Evolutionary conservation across 1,140 invertebrate species (phyloP).

Genomic region (Meloidogyne hapla): DNA sequence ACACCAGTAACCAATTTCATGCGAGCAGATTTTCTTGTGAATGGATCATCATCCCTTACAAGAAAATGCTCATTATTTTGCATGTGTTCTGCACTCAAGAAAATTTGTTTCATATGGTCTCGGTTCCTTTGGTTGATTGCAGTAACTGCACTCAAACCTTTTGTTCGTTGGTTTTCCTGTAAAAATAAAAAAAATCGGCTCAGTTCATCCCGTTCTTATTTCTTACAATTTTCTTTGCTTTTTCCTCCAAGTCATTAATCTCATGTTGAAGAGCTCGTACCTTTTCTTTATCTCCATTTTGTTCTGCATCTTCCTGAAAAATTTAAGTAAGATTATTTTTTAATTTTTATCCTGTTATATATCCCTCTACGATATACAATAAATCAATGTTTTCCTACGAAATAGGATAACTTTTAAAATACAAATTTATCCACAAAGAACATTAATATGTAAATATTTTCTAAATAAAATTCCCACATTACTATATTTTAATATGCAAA

Average conservation of each 20-base stretch:
- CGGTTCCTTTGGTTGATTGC: conserved; percentile 52
- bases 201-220: background rate
- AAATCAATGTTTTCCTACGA: too few species aligned
- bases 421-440: too few species aligned
- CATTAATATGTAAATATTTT: background rate
- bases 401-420: too few species aligned
- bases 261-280: conserved; percentile 43
- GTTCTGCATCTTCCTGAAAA: conserved; percentile 49
- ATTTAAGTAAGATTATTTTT: background rate
- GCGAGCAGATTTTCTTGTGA: conserved; percentile 45
- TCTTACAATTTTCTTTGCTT: conserved; percentile 27
- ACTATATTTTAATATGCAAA: background rate
- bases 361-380: too few species aligned
- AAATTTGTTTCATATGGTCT: conserved; percentile 50
- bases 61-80: background rate
- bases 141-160: conserved; percentile 33
- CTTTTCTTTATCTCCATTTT: conserved; percentile 19
- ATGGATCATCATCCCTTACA: conserved; percentile 47
- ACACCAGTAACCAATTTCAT: conserved; percentile 44
- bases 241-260: conserved; percentile 45
- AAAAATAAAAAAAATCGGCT: background rate
- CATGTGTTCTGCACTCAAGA: conserved; percentile 31
- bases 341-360: too few species aligned
- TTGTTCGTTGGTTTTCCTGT: conserved; percentile 35
- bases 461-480: background rate